These are phyloP conservation scores for Ammodytes marinus DNA, from an alignment of 2,113 vertebrate genomes.

Conservation along the genomic window DNA sequence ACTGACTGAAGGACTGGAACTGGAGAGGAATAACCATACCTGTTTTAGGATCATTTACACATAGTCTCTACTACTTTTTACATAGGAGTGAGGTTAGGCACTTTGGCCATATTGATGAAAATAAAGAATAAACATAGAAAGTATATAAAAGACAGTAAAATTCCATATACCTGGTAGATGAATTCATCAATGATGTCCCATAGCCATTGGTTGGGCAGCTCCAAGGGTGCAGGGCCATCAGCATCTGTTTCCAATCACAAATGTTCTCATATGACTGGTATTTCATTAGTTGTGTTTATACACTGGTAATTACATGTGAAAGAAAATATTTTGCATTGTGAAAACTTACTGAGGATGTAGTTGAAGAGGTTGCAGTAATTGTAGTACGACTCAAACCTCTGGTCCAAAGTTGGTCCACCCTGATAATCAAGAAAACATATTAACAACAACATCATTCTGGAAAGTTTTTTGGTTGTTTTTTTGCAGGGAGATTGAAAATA, in stretches of 20 bases:
- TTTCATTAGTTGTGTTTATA: not conserved
- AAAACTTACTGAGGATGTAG: slow-evolving; percentile 96
- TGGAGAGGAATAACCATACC: slow-evolving; percentile 63
- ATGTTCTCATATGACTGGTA: not conserved
- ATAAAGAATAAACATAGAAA: not conserved
- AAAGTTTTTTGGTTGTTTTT: not conserved
- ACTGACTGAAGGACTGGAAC: slow-evolving; percentile 99
- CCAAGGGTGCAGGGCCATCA: slow-evolving; percentile 96
- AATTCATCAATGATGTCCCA: slow-evolving; percentile 99
- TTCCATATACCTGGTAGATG: slow-evolving; percentile 93
- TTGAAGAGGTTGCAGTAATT: slow-evolving; percentile 99
- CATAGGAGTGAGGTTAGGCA: not conserved
- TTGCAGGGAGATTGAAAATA: accelerated
- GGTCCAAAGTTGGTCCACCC: slow-evolving; percentile 96
- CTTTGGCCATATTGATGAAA: too few relatives aligned
- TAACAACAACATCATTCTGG: not conserved
- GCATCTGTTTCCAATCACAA: slow-evolving; percentile 87
- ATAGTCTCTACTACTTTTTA: not conserved
- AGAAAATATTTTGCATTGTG: not conserved
- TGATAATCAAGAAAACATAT: slow-evolving; percentile 61
- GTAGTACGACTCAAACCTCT: slow-evolving; percentile 99
- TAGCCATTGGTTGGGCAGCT: slow-evolving; percentile 98
- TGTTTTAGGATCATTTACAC: not conserved
- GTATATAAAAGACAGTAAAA: not conserved
- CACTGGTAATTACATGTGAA: not conserved